Base-by-base conservation (phyloP, 2,113 vertebrate species). In the Casuarius casuarius region DNA sequence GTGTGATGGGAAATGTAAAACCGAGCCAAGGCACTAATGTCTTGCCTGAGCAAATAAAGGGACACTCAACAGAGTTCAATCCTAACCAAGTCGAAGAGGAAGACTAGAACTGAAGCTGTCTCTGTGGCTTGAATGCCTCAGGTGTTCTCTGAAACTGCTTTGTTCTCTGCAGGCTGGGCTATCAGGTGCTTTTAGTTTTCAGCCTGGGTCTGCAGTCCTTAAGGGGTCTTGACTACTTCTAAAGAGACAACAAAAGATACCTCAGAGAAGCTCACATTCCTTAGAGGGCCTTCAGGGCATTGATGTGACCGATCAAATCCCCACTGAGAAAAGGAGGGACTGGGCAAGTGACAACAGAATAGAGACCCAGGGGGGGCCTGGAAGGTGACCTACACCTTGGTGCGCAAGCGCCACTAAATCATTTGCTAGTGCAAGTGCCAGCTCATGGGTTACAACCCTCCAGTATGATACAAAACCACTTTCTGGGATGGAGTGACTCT, bases 311-410 rank as follows among this genome's bases (percentile, higher is more conserved):
- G 9, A 68, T 75, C 14, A 63, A 25, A 63, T 49, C 25, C 7
- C 23, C 10, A 11, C 7, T 25, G 33, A 1, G 7, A 63, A 81
- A 70, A 75, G 31, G n/a, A 22, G n/a, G 38, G 40, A 74, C 61
- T 3, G 4, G 29, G 13, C 70, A 70, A 28, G 25, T 44, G 63
- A 58, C 15, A 75, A n/a, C 48, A 63, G 25, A 63, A 49, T 4
- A 35, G 54, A 73, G 15, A 56, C 74, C 0, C 1, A 5, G 17
- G 23, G 3, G 19, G 38, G 2, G 2, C 28, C 38, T 31, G 20
- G 54, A 38, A 67, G 28, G 59, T 67, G 28, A 66, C 44, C 26
- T 46, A 21, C 35, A 38, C 65, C 38, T n/a, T 3, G 8, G 12
- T 42, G 20, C 2, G 0, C 46, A 79, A 42, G 66, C 73, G n/a